These are phyloP conservation scores for Pegoplata infirma DNA, from an alignment of 2,888 invertebrate genomes.

Conservation along the genomic window DNA sequence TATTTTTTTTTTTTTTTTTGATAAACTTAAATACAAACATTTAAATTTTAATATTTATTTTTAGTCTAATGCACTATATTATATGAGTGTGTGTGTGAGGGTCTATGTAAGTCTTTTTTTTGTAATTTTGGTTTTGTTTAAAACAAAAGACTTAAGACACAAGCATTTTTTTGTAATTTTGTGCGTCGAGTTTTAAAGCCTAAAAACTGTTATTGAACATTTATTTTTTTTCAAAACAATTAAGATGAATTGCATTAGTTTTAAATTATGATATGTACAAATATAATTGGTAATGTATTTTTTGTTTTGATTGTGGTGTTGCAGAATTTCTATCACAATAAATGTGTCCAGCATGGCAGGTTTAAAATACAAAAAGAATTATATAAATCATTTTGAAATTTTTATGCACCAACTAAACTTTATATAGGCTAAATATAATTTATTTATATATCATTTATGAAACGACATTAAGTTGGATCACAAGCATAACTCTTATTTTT, in stretches of 20 bases:
- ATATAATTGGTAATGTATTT: background rate
- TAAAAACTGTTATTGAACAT: conserved; percentile 13
- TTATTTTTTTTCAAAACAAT: background rate
- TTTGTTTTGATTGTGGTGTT: too few relatives aligned
- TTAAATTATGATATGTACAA: background rate
- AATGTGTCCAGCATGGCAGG: too few relatives aligned
- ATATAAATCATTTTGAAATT: too few relatives aligned
- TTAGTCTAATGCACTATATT: background rate
- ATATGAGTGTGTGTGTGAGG: background rate
- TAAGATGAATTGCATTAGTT: background rate
- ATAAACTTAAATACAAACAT: conserved; percentile 20
- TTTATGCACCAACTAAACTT: too few relatives aligned
- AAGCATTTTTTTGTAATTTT: background rate
- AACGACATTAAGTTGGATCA: too few relatives aligned
- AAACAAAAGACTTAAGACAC: conserved; percentile 53
- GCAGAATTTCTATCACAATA: too few relatives aligned
- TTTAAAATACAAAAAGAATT: too few relatives aligned
- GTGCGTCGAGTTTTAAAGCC: background rate
- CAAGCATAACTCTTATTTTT: too few relatives aligned
- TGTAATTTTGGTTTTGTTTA: background rate
- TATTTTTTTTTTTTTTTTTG: conserved; percentile 16
- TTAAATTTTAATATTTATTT: conserved; percentile 18
- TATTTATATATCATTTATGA: too few relatives aligned
- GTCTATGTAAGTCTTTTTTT: too few relatives aligned
- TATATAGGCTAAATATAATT: too few relatives aligned